Evolutionary conservation across 2,797 vertebrate genomes (phyloP).

Genomic region (Myoxocephalus aenaeus): DNA sequence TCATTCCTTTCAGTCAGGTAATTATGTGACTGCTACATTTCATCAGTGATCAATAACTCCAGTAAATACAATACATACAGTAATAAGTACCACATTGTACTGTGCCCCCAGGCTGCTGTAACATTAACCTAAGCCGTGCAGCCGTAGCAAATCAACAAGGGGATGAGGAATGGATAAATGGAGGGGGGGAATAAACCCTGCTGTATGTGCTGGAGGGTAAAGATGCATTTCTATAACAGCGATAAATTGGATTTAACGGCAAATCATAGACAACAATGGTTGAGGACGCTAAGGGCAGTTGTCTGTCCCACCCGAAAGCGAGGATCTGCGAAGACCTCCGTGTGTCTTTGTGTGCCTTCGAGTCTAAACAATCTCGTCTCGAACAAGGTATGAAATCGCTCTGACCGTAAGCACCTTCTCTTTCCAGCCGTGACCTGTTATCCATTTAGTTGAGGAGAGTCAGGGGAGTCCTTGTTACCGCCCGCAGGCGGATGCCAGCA

Average conservation of each 20-base stretch:
- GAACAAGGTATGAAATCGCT: constrained; percentile 84
- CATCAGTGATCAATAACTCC: background rate
- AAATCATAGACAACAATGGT: constrained; percentile 85
- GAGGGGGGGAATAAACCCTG: constrained; percentile 71
- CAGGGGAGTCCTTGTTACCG: constrained; percentile 50
- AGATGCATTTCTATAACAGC: constrained; percentile 84
- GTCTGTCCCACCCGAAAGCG: constrained; percentile 72
- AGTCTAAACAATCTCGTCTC: constrained; percentile 72
- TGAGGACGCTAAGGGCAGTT: constrained; percentile 65
- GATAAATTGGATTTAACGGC: constrained; percentile 89
- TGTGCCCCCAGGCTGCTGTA: constrained; percentile 63
- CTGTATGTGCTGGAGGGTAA: constrained; percentile 74
- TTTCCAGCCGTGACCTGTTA: constrained; percentile 81
- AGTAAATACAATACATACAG: constrained; percentile 24
- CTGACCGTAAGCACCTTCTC: constrained; percentile 80
- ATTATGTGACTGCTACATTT: background rate
- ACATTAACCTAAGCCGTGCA: constrained; percentile 68
- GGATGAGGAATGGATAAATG: constrained; percentile 68
- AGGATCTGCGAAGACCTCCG: constrained; percentile 57
- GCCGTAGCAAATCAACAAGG: constrained; percentile 66
- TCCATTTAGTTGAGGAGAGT: constrained; percentile 79
- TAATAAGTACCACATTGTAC: constrained; percentile 13
- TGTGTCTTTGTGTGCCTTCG: constrained; percentile 27
- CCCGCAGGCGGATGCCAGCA: constrained; percentile 70
- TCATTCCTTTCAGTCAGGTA: background rate